Base-by-base conservation (phyloP, 1,140 invertebrate species). In the Apis dorsata region DNA sequence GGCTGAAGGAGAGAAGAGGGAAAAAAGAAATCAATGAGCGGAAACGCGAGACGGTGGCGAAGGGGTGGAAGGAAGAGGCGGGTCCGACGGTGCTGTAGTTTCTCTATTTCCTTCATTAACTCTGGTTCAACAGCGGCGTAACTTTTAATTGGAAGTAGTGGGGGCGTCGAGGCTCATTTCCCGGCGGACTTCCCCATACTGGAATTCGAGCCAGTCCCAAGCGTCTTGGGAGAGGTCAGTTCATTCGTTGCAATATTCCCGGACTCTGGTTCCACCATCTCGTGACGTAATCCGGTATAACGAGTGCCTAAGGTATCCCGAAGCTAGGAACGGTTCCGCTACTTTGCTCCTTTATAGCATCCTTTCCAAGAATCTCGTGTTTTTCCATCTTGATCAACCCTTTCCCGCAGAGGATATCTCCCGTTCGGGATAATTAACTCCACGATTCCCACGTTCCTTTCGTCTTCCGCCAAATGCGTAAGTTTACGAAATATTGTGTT, bases 121-220 rank as follows among this genome's bases (percentile, higher is more conserved):
- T 91, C 90, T 91, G 90, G 88, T 93, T 93, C 91, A 92, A 91
- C 91, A 90, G 91, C 82, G 87, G 89, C 89, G 92, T 90, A 93
- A 93, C 91, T 93, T 93, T 93, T 93, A 93, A 93, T 93, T 92
- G 92, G 91, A 92, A 92, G 91, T 92, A 91, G 91, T 91, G 90
- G 90, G 90, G 89, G 90, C 88, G 89, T 90, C 88, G 89, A 89
- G 89, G 90, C 91, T 93, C 92, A 93, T 94, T 94, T 93, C 92
- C 92, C 92, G 88, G 87, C 86, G 91, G 92, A 90, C 91, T 91
- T 90, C 76, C 81, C 88, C 87, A 90, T 90, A 88, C 87, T 86
- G 82, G 87, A 91, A 92, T 90, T 92, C 86, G 69, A 85, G 80
- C 84, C 66, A 81, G 85, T 87, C 82, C 81, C 88, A 79, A 81